These are phyloP conservation scores for Mallateleia sp. DNA, from an alignment of 2,888 invertebrate species.

Conservation along the genomic window DNA sequence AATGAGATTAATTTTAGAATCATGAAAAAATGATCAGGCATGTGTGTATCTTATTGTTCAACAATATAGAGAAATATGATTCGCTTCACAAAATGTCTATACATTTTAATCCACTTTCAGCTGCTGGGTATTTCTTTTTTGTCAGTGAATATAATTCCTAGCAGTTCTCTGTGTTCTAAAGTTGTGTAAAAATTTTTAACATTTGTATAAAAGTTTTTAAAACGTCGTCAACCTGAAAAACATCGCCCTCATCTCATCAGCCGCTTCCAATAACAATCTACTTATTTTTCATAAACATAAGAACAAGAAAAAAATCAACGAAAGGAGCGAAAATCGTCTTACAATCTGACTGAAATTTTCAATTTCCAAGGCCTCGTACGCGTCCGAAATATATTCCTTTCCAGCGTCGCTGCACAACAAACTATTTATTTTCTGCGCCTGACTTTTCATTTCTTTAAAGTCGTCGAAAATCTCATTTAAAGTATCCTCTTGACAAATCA, in stretches of 20 bases:
- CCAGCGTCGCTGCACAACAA: slow-evolving; percentile 84
- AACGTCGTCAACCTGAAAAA: slow-evolving; percentile 82
- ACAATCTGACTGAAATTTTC: slow-evolving; percentile 83
- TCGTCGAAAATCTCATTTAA: slow-evolving; percentile 83
- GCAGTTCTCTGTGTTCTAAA: no score
- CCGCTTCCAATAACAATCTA: slow-evolving; percentile 10
- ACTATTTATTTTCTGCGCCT: slow-evolving; percentile 74
- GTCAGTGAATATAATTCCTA: no score
- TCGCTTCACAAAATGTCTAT: no score
- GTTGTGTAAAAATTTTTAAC: no score
- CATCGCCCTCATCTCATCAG: slow-evolving; percentile 5
- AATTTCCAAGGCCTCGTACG: slow-evolving; percentile 84
- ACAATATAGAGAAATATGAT: no score
- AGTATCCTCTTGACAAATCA: slow-evolving; percentile 82
- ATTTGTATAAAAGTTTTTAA: slow-evolving; percentile 83
- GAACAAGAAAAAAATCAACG: not conserved
- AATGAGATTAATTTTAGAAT: no score
- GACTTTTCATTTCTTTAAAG: slow-evolving; percentile 74
- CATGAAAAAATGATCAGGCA: no score
- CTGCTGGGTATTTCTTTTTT: no score
- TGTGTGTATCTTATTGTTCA: no score
- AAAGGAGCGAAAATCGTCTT: slow-evolving; percentile 58
- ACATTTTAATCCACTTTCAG: no score
- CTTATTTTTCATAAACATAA: slow-evolving; percentile 3
- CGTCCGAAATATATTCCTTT: slow-evolving; percentile 83